phyloP scores from a whole-genome alignment of 2,113 vertebrate genomes.

The Menura novaehollandiae region DNA sequence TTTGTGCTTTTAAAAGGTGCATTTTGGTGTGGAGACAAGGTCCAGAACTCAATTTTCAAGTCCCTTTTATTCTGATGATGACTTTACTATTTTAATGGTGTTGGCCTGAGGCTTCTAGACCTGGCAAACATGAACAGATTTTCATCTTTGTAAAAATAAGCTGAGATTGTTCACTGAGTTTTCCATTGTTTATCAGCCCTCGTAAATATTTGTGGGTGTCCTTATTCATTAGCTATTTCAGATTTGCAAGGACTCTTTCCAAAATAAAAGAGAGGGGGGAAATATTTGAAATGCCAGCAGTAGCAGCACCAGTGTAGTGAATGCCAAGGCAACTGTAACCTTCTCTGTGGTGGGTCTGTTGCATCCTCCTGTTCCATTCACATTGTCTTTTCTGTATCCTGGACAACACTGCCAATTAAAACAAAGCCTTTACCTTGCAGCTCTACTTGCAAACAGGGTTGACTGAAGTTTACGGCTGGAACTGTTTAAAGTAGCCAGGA shows the following conservation, averaged over 20 bases:
- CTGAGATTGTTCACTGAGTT: not conserved
- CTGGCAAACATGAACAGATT: slow-evolving; percentile 3
- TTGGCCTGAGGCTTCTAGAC: not conserved
- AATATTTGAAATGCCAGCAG: not conserved
- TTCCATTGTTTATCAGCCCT: slow-evolving; percentile 58
- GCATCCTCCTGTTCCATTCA: not conserved
- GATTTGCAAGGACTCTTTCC: not conserved
- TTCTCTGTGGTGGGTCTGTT: not conserved
- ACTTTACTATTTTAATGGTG: not conserved
- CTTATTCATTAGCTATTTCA: not conserved
- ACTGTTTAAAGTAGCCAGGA: not conserved
- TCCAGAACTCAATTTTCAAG: not conserved
- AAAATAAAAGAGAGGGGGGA: not conserved
- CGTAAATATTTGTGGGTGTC: slow-evolving; percentile 53
- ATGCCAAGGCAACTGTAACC: not conserved
- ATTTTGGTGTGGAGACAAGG: not conserved
- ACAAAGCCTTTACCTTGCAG: slow-evolving; percentile 10
- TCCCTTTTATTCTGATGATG: not conserved
- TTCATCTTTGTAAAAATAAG: slow-evolving; percentile 30
- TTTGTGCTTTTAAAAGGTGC: not conserved
- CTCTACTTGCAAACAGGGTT: not conserved
- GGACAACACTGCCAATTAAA: not conserved
- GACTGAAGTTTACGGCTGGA: not conserved
- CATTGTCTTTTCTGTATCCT: not conserved
- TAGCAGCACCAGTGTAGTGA: not conserved